Evolutionary conservation across 2,888 invertebrate species (phyloP), one percentile per base, ranked within the genome.

Genomic region (Drosophila imparisetae): DNA sequence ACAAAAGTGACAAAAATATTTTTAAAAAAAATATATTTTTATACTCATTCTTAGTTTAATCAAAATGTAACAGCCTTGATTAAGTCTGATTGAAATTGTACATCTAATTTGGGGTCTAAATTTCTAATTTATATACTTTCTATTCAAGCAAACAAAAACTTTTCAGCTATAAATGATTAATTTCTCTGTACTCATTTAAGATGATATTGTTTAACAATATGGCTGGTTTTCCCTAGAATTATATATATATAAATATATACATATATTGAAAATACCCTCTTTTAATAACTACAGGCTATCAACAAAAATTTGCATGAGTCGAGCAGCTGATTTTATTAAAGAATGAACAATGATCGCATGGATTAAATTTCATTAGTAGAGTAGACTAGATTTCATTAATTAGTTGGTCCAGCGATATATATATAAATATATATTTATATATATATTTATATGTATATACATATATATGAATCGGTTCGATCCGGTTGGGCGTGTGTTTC

Each of bases 361-460:
- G 85, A 82, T 84, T 69, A 78, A 87, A 84, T 88, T 45, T 45
- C 45, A 68, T 81, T 86, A 75, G 86, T 75, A 71, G 15, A 45
- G 21, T 45, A 24, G 45, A 45, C 15, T 75, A 75, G 86, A 89
- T 86, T 89, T 86, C 80, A 83, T 86, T 89, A 89, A 86, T 89
- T 86, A 87, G 88, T 77, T 81, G 45, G 48, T 40, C 49, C 50
- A 64, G n/a, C 75, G 59, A 68, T 72, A 64, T 49, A 58, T 50
- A 59, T 50, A 42, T 34, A n/a, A n/a, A n/a, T n/a, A n/a, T 4
- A 34, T 15, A 15, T 24, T 2, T 27, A 49, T 76, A 58, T 67
- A 60, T 40, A 40, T 52, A 36, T 53, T n/a, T 38, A 52, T 66
- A 29, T 65, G 13, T 18, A 18, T 6, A 29, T 55, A 7, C 52